Conservation (phyloP, 64 coral and sea anemone species). For the Dendronephthya gigantea region DNA sequence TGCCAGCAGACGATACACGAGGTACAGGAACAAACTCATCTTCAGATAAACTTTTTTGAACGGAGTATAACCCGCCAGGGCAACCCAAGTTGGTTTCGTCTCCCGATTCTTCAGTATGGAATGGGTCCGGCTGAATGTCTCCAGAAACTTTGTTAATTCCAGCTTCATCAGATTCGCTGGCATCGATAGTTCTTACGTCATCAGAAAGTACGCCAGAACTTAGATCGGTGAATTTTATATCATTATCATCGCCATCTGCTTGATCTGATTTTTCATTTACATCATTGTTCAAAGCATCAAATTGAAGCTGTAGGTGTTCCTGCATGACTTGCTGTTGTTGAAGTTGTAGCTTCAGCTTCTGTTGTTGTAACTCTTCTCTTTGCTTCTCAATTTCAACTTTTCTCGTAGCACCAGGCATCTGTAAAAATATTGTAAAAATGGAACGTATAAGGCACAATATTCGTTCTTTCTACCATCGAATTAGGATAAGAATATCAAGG, state of each 20-base stretch:
- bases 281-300: not conserved
- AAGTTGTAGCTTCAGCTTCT: conserved; percentile 19
- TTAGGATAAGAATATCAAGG: not conserved
- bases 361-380: not conserved
- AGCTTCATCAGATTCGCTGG: not conserved
- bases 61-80: not conserved
- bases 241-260: not conserved
- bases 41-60: not conserved
- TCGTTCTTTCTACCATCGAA: not conserved
- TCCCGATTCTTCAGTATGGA: not conserved
- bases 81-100: not conserved
- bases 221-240: not conserved
- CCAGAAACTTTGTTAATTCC: not conserved
- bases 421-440: not conserved
- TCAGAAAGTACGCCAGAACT: conserved; percentile 14
- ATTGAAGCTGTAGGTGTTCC: conserved; percentile 5
- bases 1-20: not conserved
- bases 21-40: not conserved
- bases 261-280: not conserved
- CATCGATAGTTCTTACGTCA: not conserved
- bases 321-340: conserved; percentile 10
- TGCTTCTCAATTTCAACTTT: not conserved
- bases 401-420: not conserved
- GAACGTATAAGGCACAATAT: not conserved
- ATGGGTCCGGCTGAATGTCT: not conserved